These are phyloP conservation scores for Drosophila insularis DNA, from an alignment of 1,140 invertebrate genomes.

Conservation along the genomic window DNA sequence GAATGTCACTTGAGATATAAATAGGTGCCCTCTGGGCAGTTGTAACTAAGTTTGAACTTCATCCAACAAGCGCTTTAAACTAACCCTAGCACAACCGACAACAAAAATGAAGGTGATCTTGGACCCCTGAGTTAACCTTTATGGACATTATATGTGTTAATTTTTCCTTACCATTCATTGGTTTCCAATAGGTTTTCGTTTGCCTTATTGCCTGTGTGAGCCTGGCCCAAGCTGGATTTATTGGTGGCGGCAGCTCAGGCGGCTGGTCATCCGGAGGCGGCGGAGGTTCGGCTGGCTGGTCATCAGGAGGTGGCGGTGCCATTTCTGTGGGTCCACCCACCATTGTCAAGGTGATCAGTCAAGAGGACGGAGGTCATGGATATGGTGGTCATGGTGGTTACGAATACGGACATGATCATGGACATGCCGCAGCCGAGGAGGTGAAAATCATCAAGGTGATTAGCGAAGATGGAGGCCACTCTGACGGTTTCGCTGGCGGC, in stretches of 20 bases:
- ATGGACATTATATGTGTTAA: not conserved
- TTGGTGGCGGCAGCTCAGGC: slow-evolving; percentile 38
- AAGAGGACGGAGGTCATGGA: not conserved
- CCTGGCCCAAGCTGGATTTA: slow-evolving; percentile 55
- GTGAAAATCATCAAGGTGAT: slow-evolving; percentile 13
- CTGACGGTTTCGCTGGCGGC: slow-evolving; percentile 9
- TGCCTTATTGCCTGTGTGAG: slow-evolving; percentile 55
- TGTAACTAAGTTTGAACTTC: too few species aligned
- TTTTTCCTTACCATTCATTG: not conserved
- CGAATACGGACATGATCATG: slow-evolving; percentile 28
- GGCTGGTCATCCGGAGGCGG: slow-evolving; percentile 16
- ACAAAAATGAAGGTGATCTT: too few species aligned
- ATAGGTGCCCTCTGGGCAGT: too few species aligned
- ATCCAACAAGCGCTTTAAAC: too few species aligned
- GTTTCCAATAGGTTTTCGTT: slow-evolving; percentile 39
- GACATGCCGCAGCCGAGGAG: slow-evolving; percentile 19
- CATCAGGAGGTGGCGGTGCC: not conserved
- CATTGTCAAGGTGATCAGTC: slow-evolving; percentile 15
- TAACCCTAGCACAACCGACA: not conserved
- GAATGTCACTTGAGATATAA: not conserved
- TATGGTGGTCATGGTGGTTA: slow-evolving; percentile 17
- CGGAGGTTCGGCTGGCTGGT: slow-evolving; percentile 21
- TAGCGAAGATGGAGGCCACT: slow-evolving; percentile 19
- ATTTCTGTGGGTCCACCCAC: not conserved
- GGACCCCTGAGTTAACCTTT: not conserved